Evolutionary conservation across 2,797 vertebrate genomes (phyloP).

Genomic region (Ataeniobius toweri): DNA sequence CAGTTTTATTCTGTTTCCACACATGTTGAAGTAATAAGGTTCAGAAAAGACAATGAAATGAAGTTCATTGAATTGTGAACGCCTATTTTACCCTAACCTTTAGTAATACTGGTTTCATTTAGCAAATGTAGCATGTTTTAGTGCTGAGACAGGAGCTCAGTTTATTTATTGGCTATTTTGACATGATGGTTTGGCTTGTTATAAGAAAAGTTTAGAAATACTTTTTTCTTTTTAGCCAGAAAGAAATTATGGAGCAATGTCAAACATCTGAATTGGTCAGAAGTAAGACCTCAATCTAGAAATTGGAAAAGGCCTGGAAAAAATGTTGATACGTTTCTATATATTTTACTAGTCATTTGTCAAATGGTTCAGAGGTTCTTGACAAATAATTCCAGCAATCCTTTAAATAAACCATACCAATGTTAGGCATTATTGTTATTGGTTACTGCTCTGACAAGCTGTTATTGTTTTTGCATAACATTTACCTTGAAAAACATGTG

Average conservation of each 20-base stretch:
- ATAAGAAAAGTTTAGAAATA: slow-evolving; percentile 17
- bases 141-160: slow-evolving; percentile 31
- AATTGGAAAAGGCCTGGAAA: not conserved
- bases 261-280: not conserved
- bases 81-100: slow-evolving; percentile 54
- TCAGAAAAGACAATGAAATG: slow-evolving; percentile 17
- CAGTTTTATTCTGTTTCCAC: slow-evolving; percentile 20
- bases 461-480: no score
- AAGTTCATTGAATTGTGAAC: slow-evolving; percentile 35
- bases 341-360: no score
- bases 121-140: slow-evolving; percentile 54
- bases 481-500: not conserved
- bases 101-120: slow-evolving; percentile 36
- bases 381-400: no score
- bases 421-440: no score
- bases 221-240: not conserved
- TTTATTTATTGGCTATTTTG: slow-evolving; percentile 48
- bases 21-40: slow-evolving; percentile 37
- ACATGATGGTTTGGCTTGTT: slow-evolving; percentile 19
- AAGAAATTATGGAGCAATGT: slow-evolving; percentile 3
- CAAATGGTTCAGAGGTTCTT: no score
- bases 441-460: no score
- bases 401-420: no score
- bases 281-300: not conserved
- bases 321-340: no score